These are phyloP conservation scores for Xiphorhynchus erythropygius DNA, from an alignment of 2,797 vertebrate genomes.

Conservation along the genomic window DNA sequence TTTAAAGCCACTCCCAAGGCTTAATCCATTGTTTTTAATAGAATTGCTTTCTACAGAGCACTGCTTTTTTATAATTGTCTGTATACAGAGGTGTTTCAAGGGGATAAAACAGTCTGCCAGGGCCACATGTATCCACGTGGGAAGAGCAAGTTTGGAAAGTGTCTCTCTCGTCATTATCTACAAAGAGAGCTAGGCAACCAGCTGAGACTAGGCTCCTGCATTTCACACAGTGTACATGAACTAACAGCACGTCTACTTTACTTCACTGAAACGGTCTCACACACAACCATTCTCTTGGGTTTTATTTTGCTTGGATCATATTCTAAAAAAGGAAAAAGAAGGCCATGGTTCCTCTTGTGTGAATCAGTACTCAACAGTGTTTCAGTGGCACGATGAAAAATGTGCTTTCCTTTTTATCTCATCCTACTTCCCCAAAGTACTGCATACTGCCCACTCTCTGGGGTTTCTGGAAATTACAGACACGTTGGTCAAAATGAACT, in stretches of 20 bases:
- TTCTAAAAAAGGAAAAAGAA: neutral
- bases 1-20: neutral
- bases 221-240: neutral
- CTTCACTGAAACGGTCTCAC: neutral
- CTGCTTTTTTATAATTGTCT: neutral
- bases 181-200: neutral
- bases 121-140: neutral
- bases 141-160: neutral
- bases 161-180: neutral
- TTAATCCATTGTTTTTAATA: neutral
- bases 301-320: neutral
- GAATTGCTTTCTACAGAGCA: neutral
- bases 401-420: neutral
- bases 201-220: neutral
- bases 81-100: neutral
- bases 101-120: neutral
- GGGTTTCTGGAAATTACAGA: neutral
- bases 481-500: neutral
- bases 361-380: neutral
- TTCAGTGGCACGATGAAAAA: neutral
- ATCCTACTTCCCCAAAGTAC: neutral
- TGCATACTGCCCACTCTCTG: neutral
- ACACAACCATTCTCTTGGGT: neutral
- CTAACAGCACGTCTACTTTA: neutral
- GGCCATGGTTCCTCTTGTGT: fast-evolving